Evolutionary conservation across 2,888 invertebrate genomes (phyloP), one percentile per base, ranked within the genome.

Genomic region (Sclerodermus sp.): DNA sequence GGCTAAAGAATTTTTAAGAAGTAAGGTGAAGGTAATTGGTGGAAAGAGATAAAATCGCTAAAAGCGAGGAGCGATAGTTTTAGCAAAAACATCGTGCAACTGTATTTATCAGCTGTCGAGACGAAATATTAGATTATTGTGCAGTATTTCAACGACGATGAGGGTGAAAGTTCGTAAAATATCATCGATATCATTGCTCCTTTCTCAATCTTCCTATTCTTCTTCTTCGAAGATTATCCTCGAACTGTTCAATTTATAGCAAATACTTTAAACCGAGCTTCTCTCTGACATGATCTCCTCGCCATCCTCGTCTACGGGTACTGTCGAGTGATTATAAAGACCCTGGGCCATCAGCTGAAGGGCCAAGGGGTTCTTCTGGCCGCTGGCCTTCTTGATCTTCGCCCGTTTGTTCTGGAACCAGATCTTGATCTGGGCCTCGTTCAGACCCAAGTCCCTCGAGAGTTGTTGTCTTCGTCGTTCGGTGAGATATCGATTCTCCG

Each of bases 341-440:
- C 95, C 96, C 75, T 96, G 94, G 0, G 95, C 94, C 92, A 95
- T 94, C 64, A 96, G 83, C 71, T 94, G 93, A 49, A 93, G 74
- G 0, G 96, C 95, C 47, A 96, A 80, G 0, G 91, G 89, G 79
- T 93, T 91, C 70, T 90, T 87, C 63, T 89, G 88, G 0, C 93
- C 93, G 0, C 87, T 86, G 0, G 92, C 85, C 76, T 96, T 96
- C 83, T 97, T 97, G 78, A 96, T 90, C 81, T 96, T 96, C 57
- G 96, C 96, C 9, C 96, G 83, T 76, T 96, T 95, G 81, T 96
- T 95, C 82, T 95, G 92, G 82, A 94, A 93, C 94, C 93, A 94
- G 77, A 95, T 94, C 82, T 94, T 94, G 77, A 93, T 96, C 81
- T 97, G 97, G 0, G 95, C 94, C 79, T 98, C 97, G 67, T 96